Percentiles rank a stretch among this genome's conserved stretches.
Conservation (phyloP, 2,113 vertebrate species). For the Pelvicachromis taeniatus region DNA sequence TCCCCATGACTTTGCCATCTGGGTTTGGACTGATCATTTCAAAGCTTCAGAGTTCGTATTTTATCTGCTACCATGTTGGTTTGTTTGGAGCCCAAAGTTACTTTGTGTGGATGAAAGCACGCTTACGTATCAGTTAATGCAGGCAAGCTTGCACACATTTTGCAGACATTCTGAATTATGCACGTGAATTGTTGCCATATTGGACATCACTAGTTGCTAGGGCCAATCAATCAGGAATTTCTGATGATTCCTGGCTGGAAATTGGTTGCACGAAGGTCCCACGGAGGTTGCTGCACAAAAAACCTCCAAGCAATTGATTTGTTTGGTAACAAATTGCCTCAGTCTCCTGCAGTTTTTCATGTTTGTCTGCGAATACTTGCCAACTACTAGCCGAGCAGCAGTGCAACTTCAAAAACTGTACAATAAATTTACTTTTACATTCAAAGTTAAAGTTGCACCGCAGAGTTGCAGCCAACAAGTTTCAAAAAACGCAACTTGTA, state of each 20-base stretch:
- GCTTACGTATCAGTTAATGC: not conserved
- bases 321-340: not conserved
- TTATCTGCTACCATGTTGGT: not conserved
- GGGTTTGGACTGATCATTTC: not conserved
- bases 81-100: not conserved
- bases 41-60: not conserved
- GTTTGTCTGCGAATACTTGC: not conserved
- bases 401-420: not conserved
- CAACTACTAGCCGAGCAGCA: not conserved
- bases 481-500: not conserved
- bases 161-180: not conserved
- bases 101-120: not conserved
- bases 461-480: not conserved
- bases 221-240: not conserved
- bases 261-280: not conserved
- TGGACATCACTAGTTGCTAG: not conserved
- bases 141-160: not conserved
- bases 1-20: not conserved
- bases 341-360: not conserved
- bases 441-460: not conserved
- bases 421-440: not conserved
- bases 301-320: not conserved
- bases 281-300: not conserved
- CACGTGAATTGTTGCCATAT: fast-evolving
- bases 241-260: not conserved